phyloP scores from a whole-genome alignment of 92 coral and sea anemone genomes.

The Heteractis magnifica region DNA sequence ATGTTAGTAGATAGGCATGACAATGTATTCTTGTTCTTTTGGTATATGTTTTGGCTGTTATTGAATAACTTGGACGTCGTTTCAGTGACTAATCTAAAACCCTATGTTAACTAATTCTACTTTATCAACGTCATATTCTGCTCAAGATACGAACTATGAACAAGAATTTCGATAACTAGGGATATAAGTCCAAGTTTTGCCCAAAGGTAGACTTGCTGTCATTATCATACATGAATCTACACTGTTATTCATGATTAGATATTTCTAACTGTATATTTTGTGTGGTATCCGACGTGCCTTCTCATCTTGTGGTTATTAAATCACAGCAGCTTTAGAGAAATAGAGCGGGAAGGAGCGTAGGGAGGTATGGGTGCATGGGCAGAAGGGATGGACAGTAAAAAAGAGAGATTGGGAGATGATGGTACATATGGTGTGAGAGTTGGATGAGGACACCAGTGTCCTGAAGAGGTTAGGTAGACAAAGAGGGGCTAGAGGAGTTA shows the following conservation, averaged over 20 bases:
- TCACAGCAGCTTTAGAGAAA: too few species aligned
- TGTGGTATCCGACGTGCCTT: background rate
- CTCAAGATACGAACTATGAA: background rate
- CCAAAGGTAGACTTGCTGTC: background rate
- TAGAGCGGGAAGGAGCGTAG: background rate
- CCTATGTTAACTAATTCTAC: too few species aligned
- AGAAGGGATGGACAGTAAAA: background rate
- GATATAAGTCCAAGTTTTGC: background rate
- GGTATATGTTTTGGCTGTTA: background rate
- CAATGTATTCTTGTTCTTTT: too few species aligned
- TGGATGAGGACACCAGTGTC: too few species aligned
- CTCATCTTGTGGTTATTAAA: background rate
- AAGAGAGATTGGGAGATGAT: too few species aligned
- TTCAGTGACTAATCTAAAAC: background rate
- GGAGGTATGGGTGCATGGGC: background rate
- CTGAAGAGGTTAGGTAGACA: too few species aligned
- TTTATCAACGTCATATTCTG: too few species aligned
- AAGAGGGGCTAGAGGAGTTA: too few species aligned
- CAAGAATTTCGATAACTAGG: background rate
- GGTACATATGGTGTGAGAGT: too few species aligned
- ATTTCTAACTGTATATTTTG: background rate
- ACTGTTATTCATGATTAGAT: background rate
- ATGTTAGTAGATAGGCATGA: too few species aligned
- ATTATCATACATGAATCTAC: background rate
- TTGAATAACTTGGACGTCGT: background rate